phyloP scores from a whole-genome alignment of 2,797 vertebrate genomes.

The Tragopan temminckii region DNA sequence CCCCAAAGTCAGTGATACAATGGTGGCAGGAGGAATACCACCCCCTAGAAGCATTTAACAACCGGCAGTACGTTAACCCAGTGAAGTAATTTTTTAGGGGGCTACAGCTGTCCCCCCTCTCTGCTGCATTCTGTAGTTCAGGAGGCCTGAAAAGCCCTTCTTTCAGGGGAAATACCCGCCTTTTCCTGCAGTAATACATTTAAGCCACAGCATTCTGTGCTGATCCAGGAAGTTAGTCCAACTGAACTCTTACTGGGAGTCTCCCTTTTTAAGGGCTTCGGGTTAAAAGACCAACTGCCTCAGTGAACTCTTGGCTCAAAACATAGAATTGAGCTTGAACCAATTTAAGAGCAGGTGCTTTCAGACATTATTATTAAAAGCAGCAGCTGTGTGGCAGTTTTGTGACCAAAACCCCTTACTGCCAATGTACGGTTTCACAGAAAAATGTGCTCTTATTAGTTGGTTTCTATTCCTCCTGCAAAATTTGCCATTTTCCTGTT shows the following conservation, averaged over 20 bases:
- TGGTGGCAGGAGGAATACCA: not conserved
- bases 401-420: not conserved
- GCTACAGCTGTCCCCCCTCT: not conserved
- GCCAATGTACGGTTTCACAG: not conserved
- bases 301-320: not conserved
- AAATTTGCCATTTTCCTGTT: not conserved
- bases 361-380: not conserved
- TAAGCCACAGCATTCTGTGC: not conserved
- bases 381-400: not conserved
- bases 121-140: rapidly evolving
- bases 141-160: not conserved
- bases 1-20: no score
- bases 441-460: not conserved
- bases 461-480: not conserved
- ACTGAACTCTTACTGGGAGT: rapidly evolving
- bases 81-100: not conserved
- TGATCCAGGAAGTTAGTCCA: not conserved
- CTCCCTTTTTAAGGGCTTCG: not conserved
- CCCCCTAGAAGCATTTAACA: not conserved
- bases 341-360: not conserved
- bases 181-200: not conserved
- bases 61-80: not conserved
- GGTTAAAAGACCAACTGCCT: not conserved
- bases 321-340: not conserved
- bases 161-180: rapidly evolving